Conservation (phyloP, 2,888 invertebrate genomes). For the Rosalia funebris region DNA sequence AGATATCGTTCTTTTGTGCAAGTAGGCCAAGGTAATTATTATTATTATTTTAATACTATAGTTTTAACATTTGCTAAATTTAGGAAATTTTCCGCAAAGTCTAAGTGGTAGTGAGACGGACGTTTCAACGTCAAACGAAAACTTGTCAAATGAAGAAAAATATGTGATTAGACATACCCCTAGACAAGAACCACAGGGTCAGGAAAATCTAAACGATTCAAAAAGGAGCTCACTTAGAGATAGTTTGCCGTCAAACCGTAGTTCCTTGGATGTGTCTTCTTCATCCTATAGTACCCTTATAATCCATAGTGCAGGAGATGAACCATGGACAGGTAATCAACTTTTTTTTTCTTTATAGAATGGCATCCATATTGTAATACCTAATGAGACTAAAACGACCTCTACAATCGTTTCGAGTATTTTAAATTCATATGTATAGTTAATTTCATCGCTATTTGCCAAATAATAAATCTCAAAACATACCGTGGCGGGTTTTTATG, state of each 20-base stretch:
- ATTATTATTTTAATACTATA: constrained; percentile 11
- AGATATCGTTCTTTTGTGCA: constrained; percentile 54
- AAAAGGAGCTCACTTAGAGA: constrained; percentile 72
- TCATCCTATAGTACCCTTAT: constrained; percentile 86
- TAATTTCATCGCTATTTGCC: no score
- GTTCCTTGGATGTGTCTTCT: constrained; percentile 78
- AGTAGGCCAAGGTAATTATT: constrained; percentile 50
- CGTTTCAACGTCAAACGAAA: constrained; percentile 90
- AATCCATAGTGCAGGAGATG: constrained; percentile 80
- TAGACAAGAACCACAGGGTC: constrained; percentile 91
- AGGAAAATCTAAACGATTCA: constrained; percentile 77
- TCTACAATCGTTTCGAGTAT: no score
- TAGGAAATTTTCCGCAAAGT: constrained; percentile 74
- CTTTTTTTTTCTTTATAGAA: constrained; percentile 5
- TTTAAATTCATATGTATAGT: no score
- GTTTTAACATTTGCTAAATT: constrained; percentile 5
- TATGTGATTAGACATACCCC: constrained; percentile 84
- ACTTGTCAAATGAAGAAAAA: constrained; percentile 85
- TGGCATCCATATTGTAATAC: no score
- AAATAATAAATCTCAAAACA: no score
- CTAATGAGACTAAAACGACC: no score
- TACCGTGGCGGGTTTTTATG: no score
- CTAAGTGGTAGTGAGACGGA: constrained; percentile 88
- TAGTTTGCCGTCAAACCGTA: constrained; percentile 71
- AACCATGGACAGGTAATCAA: constrained; percentile 73